phyloP scores from a whole-genome alignment of 2,113 vertebrate species.

The Paratilapia polleni region DNA sequence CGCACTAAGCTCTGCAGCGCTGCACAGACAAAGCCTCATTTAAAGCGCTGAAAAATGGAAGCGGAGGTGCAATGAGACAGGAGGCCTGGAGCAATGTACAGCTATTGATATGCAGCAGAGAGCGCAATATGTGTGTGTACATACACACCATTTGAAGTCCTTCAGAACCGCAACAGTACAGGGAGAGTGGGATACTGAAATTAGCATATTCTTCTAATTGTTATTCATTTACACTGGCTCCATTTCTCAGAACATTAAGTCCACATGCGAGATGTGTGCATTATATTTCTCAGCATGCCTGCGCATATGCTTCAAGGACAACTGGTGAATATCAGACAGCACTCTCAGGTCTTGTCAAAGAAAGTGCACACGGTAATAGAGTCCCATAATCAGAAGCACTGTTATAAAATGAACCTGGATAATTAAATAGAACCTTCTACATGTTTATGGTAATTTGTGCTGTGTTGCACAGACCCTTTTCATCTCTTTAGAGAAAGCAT shows the following conservation, averaged over 20 bases:
- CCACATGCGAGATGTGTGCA: slow-evolving; percentile 8
- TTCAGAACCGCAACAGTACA: slow-evolving; percentile 17
- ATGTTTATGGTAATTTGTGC: background rate
- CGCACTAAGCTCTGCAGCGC: slow-evolving; percentile 43
- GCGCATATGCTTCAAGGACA: background rate
- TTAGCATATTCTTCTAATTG: slow-evolving; percentile 72
- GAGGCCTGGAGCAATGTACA: slow-evolving; percentile 51
- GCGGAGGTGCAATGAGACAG: slow-evolving; percentile 56
- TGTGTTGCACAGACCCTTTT: background rate
- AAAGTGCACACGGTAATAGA: background rate
- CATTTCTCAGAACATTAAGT: slow-evolving; percentile 28
- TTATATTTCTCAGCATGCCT: slow-evolving; percentile 23
- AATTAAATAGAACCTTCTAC: background rate
- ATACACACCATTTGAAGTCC: slow-evolving; percentile 30
- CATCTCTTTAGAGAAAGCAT: background rate
- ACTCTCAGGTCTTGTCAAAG: background rate
- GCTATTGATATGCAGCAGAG: slow-evolving; percentile 47
- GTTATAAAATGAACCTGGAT: background rate
- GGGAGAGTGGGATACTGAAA: slow-evolving; percentile 28
- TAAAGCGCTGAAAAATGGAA: slow-evolving; percentile 63
- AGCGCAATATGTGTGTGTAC: background rate
- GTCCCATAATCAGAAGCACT: background rate
- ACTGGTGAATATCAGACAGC: background rate
- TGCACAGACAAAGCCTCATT: slow-evolving; percentile 50
- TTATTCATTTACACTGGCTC: slow-evolving; percentile 53